Percentiles rank a stretch among this genome's conserved stretches.
Evolutionary conservation across 2,888 invertebrate genomes (phyloP).

Genomic region (Chymomyza caudatula): DNA sequence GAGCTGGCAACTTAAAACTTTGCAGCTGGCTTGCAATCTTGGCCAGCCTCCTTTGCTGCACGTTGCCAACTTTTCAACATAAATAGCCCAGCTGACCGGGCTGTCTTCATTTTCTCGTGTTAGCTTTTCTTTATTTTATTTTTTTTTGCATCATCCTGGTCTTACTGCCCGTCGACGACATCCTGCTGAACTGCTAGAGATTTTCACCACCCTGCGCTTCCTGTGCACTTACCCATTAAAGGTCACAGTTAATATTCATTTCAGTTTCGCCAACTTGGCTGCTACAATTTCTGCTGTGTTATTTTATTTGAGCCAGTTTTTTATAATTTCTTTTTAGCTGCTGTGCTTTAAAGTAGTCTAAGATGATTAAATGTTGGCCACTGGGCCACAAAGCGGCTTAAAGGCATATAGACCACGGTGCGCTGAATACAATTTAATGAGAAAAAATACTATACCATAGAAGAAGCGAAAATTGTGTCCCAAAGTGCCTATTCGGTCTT

Average conservation of each 20-base stretch:
- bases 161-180: slow-evolving; percentile 42
- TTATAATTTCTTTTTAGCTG: not conserved
- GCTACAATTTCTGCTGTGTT: slow-evolving; percentile 31
- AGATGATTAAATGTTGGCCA: not conserved
- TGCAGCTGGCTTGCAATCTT: slow-evolving; percentile 32
- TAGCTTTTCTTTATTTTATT: slow-evolving; percentile 28
- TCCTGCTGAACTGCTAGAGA: slow-evolving; percentile 19
- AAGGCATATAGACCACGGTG: not conserved
- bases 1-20: slow-evolving; percentile 44
- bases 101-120: not conserved
- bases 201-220: not conserved
- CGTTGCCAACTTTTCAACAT: not conserved
- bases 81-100: not conserved
- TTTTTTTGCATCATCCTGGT: slow-evolving; percentile 23
- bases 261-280: slow-evolving; percentile 51
- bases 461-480: too few species aligned
- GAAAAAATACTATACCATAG: too few species aligned
- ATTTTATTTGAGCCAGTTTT: not conserved
- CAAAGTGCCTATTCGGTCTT: too few species aligned
- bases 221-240: slow-evolving; percentile 56
- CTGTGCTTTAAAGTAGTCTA: not conserved
- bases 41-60: not conserved
- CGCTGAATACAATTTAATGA: not conserved
- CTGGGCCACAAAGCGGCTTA: not conserved
- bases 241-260: slow-evolving; percentile 72